A percentile compares a stretch with the other conserved stretches of the same genome.
Conservation (phyloP, 2,113 vertebrate species). For the Steatornis caripensis region DNA sequence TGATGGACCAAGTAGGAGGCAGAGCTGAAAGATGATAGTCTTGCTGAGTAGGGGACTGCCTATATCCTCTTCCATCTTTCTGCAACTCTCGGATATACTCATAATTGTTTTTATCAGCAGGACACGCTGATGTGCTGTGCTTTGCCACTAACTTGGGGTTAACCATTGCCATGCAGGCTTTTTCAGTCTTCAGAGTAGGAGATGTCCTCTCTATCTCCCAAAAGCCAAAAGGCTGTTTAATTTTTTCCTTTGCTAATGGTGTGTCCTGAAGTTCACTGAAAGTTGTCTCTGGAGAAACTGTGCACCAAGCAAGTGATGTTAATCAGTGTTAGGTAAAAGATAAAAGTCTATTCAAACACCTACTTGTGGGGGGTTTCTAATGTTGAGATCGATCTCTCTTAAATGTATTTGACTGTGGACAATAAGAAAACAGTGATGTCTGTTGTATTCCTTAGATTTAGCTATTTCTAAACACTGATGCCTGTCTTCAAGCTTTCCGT, state of each 20-base stretch:
- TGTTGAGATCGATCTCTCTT: not conserved
- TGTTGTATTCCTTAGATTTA: not conserved
- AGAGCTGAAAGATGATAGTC: not conserved
- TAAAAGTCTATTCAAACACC: not conserved
- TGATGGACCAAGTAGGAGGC: not conserved
- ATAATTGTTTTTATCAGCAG: not conserved
- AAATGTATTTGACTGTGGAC: not conserved
- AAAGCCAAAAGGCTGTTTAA: not conserved
- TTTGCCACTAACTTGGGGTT: not conserved
- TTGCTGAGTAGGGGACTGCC: not conserved
- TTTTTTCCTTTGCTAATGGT: not conserved
- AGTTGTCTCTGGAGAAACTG: not conserved
- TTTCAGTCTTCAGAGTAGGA: not conserved
- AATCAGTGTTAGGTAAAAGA: not conserved
- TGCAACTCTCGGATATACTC: rapidly evolving
- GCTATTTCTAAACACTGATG: not conserved
- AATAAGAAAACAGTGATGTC: not conserved
- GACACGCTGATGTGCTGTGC: not conserved
- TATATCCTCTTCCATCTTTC: not conserved
- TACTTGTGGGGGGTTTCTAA: not conserved
- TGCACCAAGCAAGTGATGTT: not conserved
- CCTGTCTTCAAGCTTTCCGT: not conserved
- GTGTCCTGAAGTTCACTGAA: not conserved
- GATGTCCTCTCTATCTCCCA: not conserved
- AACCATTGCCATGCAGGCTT: not conserved